Evolutionary conservation across 2,888 invertebrate species (phyloP), one percentile per base, ranked within the genome.

Genomic region (Kuschelorhynchus macadamiae): DNA sequence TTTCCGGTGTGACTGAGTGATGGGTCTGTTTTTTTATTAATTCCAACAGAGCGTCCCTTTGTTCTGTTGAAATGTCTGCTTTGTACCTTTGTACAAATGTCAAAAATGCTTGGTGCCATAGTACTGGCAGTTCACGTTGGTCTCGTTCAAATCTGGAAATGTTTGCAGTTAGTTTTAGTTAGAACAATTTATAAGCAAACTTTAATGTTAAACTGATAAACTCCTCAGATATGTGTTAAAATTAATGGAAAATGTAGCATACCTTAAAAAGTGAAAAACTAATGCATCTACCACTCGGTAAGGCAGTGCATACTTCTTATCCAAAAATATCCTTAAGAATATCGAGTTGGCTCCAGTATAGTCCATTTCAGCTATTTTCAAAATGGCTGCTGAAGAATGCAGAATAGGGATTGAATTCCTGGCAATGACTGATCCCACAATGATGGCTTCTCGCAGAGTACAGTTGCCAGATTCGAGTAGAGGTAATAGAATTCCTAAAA

Each of bases 251-350:
- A n/a, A n/a, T n/a, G n/a, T n/a, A n/a, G n/a, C 78, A 81, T 85
- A 96, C 96, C 93, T 91, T 32, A 97, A 81, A 82, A 98, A 98
- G 83, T 98, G 98, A 80, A 94, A 93, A 1, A 98, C 96, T 4
- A 96, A 90, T 11, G 94, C 95, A 86, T 99, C 98, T 3, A 98
- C 90, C 0, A 97, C 98, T 77, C 95, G 88, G 82, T 94, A 98
- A 0, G 98, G 98, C 60, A 99, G 86, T 0, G 98, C 97, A 86
- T 99, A 99, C 81, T 98, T 97, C 84, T 99, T 99, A 81, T 98
- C 97, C 71, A 99, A 90, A 67, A 99, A 90, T 80, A 96, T 93
- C 68, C 97, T 87, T 60, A 99, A 86, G 80, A 99, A 96, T 78
- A 98, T 95, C 30, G 97, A 97, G 83, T 94, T 97, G 0, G 98